A percentile compares a stretch with the other conserved stretches of the same genome.
These are phyloP conservation scores for Montipora cactus DNA, from an alignment of 64 coral and sea anemone genomes.

Conservation along the genomic window DNA sequence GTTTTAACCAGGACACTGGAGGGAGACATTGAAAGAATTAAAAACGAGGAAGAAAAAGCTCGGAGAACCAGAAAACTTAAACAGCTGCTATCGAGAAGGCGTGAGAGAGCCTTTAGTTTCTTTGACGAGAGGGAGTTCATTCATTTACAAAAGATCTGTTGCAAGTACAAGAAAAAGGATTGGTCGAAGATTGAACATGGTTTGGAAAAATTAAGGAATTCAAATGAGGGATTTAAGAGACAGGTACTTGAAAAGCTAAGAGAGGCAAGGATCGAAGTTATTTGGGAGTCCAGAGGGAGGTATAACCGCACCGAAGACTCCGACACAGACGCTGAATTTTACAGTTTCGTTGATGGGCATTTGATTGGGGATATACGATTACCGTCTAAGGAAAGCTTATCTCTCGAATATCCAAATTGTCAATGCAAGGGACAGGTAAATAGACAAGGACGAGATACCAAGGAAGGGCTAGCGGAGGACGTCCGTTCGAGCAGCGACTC, in stretches of 20 bases:
- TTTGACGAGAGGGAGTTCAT: slow-evolving; percentile 32
- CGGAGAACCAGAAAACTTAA: neutral
- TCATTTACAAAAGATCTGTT: slow-evolving; percentile 22
- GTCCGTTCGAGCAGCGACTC: neutral
- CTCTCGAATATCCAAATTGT: no score
- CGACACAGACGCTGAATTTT: no score
- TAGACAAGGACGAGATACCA: neutral
- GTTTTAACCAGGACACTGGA: slow-evolving; percentile 62
- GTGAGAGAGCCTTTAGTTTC: neutral
- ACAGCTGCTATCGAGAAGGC: neutral
- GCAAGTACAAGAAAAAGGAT: slow-evolving; percentile 41
- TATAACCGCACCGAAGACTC: no score
- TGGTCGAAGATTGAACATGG: slow-evolving; percentile 60
- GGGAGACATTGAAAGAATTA: slow-evolving; percentile 80
- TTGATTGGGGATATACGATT: no score
- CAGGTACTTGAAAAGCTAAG: slow-evolving; percentile 17
- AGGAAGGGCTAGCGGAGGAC: neutral
- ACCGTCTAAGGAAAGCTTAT: no score
- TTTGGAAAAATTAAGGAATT: slow-evolving; percentile 23
- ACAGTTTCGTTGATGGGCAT: no score
- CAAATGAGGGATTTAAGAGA: slow-evolving; percentile 9
- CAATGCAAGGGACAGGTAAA: neutral
- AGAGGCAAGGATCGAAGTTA: neutral
- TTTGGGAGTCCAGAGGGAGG: neutral
- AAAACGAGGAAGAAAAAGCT: slow-evolving; percentile 25